Evolutionary conservation across 1,140 invertebrate genomes (phyloP).

Genomic region (Eupristina koningsbergeri): DNA sequence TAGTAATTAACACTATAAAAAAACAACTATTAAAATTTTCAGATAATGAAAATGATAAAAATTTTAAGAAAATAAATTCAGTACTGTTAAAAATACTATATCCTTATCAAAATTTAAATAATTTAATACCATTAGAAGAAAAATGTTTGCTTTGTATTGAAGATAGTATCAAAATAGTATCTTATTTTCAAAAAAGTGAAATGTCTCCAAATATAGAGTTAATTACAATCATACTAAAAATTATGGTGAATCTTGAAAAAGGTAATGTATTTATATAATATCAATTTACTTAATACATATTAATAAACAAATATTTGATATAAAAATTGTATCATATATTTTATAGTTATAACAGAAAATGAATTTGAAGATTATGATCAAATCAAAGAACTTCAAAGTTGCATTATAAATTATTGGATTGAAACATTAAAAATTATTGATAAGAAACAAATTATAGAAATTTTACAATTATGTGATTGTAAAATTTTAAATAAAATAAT

Average conservation of each 20-base stretch:
- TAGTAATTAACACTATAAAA: constrained; percentile 53
- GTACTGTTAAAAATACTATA: constrained; percentile 57
- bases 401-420: constrained; percentile 58
- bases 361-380: constrained; percentile 48
- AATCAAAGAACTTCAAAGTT: constrained; percentile 51
- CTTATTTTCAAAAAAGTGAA: constrained; percentile 55
- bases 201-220: constrained; percentile 47
- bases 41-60: constrained; percentile 43
- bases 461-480: constrained; percentile 53
- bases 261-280: too few species aligned
- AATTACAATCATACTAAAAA: constrained; percentile 51
- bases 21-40: constrained; percentile 46
- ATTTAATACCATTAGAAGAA: constrained; percentile 55
- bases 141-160: constrained; percentile 53
- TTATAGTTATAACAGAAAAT: constrained; percentile 32
- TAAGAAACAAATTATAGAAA: constrained; percentile 51
- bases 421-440: constrained; percentile 53
- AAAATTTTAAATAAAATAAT: constrained; percentile 20
- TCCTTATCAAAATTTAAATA: constrained; percentile 51
- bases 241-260: constrained; percentile 51
- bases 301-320: not conserved
- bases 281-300: not conserved
- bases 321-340: not conserved
- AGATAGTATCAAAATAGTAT: constrained; percentile 55
- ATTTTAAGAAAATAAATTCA: constrained; percentile 51